Evolutionary conservation across 2,797 vertebrate genomes (phyloP).

Genomic region (Spea hammondii): DNA sequence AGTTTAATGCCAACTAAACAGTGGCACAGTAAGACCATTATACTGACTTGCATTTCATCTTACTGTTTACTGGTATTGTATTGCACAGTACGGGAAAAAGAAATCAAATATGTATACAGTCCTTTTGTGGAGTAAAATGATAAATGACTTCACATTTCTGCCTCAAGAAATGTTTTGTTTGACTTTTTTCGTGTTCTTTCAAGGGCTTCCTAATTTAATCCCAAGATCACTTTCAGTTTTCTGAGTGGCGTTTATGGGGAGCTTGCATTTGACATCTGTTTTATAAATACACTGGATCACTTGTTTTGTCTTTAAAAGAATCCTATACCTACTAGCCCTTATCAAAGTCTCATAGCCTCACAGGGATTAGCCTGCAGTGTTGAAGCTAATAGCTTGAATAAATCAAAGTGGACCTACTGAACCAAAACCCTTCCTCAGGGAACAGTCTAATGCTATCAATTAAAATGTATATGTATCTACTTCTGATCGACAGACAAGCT

Average conservation of each 20-base stretch:
- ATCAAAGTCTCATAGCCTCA: slow-evolving; percentile 24
- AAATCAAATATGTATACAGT: slow-evolving; percentile 11
- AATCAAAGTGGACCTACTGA: slow-evolving; percentile 34
- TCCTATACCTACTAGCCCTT: slow-evolving; percentile 20
- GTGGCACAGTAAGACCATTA: too few relatives aligned
- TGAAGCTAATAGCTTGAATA: slow-evolving; percentile 40
- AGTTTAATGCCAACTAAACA: too few relatives aligned
- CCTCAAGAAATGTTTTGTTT: slow-evolving; percentile 38
- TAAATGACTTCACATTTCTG: slow-evolving; percentile 22
- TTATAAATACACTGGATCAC: slow-evolving; percentile 35
- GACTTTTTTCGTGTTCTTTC: slow-evolving; percentile 39
- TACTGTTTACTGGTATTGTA: background rate
- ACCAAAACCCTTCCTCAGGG: slow-evolving; percentile 35
- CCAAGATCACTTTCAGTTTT: slow-evolving; percentile 41
- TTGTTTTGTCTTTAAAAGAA: slow-evolving; percentile 32
- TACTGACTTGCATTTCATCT: background rate
- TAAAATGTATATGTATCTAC: slow-evolving; percentile 44
- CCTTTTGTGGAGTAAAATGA: slow-evolving; percentile 17
- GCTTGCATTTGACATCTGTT: slow-evolving; percentile 42
- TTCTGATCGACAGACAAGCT: slow-evolving; percentile 15
- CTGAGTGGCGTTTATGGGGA: slow-evolving; percentile 34
- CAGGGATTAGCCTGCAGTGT: slow-evolving; percentile 35
- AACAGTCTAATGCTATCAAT: slow-evolving; percentile 36
- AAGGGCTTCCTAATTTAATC: slow-evolving; percentile 47
- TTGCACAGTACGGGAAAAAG: background rate